Conservation (phyloP, 2,797 vertebrate genomes). For the Onychomys arenicola region DNA sequence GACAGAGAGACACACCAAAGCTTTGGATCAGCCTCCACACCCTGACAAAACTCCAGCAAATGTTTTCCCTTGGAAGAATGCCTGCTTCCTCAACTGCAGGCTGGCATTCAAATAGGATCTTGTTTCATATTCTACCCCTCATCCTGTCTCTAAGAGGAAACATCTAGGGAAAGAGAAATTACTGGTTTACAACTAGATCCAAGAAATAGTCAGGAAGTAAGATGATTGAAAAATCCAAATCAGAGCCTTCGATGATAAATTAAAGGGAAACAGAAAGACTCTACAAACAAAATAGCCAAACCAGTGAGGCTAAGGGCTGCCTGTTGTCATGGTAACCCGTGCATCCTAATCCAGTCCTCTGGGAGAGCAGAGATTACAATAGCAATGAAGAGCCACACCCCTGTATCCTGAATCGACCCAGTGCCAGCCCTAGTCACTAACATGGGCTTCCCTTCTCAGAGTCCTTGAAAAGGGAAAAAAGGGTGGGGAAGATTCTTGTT, state of each 20-base stretch:
- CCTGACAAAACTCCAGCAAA: conserved; percentile 26
- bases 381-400: not conserved
- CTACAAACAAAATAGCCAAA: conserved; percentile 20
- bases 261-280: conserved; percentile 6
- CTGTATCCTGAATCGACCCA: not conserved
- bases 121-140: not conserved
- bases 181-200: conserved; percentile 63
- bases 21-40: not conserved
- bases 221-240: conserved; percentile 80
- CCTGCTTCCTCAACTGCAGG: conserved; percentile 41
- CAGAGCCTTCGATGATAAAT: conserved; percentile 64
- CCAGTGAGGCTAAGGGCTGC: conserved; percentile 57
- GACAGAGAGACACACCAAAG: not conserved
- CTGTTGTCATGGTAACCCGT: conserved; percentile 79
- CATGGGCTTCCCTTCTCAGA: not conserved
- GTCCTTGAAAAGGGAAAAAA: not conserved
- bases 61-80: conserved; percentile 47
- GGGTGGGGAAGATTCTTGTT: not conserved
- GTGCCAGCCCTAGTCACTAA: not conserved
- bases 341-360: conserved; percentile 85
- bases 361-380: conserved; percentile 81
- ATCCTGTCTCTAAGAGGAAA: conserved; percentile 48
- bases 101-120: conserved; percentile 55
- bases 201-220: conserved; percentile 78
- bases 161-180: conserved; percentile 66